Percentiles rank a stretch among this genome's conserved stretches.
Conservation (phyloP, 2,113 vertebrate species). For the Kryptolebias marmoratus region DNA sequence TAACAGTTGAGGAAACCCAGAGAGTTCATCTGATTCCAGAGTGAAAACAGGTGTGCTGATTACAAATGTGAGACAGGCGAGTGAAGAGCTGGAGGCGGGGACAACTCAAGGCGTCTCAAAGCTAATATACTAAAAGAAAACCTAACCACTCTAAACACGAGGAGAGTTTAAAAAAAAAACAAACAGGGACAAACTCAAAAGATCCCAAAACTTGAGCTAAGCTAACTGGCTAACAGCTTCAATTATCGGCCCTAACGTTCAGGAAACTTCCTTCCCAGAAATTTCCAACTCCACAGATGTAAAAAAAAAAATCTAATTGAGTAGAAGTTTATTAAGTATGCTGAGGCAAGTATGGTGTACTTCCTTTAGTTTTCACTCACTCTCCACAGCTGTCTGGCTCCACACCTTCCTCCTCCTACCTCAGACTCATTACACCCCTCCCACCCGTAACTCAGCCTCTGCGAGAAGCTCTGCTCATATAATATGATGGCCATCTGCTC, state of each 20-base stretch:
- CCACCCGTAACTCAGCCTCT: conserved; percentile 64
- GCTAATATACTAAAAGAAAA: too few relatives aligned
- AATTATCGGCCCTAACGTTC: not conserved
- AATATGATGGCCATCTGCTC: conserved; percentile 82
- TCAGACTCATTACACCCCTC: conserved; percentile 73
- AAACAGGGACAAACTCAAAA: too few relatives aligned
- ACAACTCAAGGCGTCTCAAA: too few relatives aligned
- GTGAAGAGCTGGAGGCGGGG: too few relatives aligned
- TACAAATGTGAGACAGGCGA: too few relatives aligned
- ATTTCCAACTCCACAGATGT: not conserved
- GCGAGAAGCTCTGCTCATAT: conserved; percentile 67
- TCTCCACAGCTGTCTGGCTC: conserved; percentile 33
- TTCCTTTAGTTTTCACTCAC: not conserved
- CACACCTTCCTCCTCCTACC: conserved; percentile 42
- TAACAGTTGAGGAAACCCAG: too few relatives aligned
- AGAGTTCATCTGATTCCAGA: too few relatives aligned
- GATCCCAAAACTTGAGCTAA: conserved; percentile 3
- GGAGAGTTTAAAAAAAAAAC: too few relatives aligned
- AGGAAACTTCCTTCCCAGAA: not conserved
- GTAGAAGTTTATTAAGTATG: not conserved
- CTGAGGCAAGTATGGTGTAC: not conserved
- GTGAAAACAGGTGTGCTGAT: too few relatives aligned
- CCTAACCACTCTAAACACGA: too few relatives aligned
- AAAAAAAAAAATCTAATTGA: not conserved
- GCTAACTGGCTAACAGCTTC: conserved; percentile 1